Conservation (phyloP, 2,888 invertebrate genomes). For the Myopa testacea region DNA sequence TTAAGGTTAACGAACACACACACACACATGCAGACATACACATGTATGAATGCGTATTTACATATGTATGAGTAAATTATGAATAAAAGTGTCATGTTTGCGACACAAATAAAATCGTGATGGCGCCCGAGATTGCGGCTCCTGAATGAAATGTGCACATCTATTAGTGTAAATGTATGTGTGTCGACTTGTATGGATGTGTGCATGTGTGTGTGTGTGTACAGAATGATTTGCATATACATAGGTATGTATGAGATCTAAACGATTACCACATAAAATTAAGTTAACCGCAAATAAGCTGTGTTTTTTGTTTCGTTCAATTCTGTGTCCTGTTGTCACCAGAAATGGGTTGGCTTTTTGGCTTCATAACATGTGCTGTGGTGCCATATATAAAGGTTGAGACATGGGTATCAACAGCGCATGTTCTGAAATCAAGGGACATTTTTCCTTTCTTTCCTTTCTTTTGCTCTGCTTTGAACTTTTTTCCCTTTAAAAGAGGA, state of each 20-base stretch:
- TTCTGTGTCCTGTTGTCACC: no score
- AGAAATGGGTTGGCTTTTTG: neutral
- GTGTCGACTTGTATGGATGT: neutral
- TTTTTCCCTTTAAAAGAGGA: neutral
- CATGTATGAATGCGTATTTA: no score
- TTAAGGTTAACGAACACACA: no score
- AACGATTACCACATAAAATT: neutral
- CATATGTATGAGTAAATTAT: no score
- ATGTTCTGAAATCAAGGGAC: no score
- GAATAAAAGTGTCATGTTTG: neutral
- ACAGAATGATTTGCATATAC: neutral
- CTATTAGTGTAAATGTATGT: constrained; percentile 2
- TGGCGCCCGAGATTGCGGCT: constrained; percentile 31
- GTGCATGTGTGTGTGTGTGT: neutral
- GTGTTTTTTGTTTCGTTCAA: constrained; percentile 7
- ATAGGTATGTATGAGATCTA: neutral
- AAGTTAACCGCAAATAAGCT: constrained; percentile 38
- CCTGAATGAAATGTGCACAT: constrained; percentile 20
- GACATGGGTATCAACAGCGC: no score
- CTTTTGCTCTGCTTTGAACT: neutral
- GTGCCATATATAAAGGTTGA: no score
- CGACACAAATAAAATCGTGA: constrained; percentile 31
- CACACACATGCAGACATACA: no score
- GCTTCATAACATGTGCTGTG: constrained; percentile 41
- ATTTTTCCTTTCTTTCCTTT: constrained; percentile 6